A percentile compares a stretch with the other conserved stretches of the same genome.
These are phyloP conservation scores for Actenoides hombroni DNA, from an alignment of 2,113 vertebrate species.

Conservation along the genomic window DNA sequence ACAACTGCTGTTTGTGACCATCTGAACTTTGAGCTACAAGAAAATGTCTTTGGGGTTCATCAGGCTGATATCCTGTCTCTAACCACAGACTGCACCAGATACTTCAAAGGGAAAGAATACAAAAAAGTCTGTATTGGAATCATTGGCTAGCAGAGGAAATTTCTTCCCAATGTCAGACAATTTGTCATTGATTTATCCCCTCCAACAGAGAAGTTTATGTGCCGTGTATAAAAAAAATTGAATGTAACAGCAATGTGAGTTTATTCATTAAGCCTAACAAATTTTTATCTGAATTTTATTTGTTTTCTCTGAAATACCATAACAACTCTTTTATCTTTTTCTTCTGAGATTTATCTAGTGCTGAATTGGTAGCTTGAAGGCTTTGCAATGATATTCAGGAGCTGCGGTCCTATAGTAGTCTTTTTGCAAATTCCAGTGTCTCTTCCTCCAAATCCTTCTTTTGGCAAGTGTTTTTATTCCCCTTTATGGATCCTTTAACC, in stretches of 20 bases:
- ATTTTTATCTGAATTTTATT: not conserved
- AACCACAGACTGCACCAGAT: slow-evolving; percentile 41
- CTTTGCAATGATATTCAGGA: not conserved
- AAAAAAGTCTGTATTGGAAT: slow-evolving; percentile 62
- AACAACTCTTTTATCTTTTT: not conserved
- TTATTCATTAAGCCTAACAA: not conserved
- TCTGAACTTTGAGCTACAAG: slow-evolving; percentile 51
- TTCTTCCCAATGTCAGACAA: slow-evolving; percentile 22
- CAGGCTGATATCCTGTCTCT: slow-evolving; percentile 58
- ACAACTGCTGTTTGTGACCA: slow-evolving; percentile 61
- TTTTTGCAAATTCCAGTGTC: not conserved
- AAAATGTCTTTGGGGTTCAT: slow-evolving; percentile 47
- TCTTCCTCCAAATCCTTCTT: not conserved
- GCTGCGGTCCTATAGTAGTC: not conserved
- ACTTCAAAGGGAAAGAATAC: slow-evolving; percentile 55
- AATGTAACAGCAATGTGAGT: not conserved
- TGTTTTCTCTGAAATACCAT: not conserved
- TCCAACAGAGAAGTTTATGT: slow-evolving; percentile 11
- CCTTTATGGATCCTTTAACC: not conserved
- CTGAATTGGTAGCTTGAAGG: not conserved
- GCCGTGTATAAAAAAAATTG: not conserved
- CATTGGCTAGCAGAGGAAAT: slow-evolving; percentile 37
- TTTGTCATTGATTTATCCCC: slow-evolving; percentile 36
- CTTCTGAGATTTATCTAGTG: not conserved
- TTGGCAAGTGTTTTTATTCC: not conserved